Evolutionary conservation across 2,888 invertebrate genomes (phyloP), one percentile per base, ranked within the genome.

Genomic region (Leptinotarsa haldemani): DNA sequence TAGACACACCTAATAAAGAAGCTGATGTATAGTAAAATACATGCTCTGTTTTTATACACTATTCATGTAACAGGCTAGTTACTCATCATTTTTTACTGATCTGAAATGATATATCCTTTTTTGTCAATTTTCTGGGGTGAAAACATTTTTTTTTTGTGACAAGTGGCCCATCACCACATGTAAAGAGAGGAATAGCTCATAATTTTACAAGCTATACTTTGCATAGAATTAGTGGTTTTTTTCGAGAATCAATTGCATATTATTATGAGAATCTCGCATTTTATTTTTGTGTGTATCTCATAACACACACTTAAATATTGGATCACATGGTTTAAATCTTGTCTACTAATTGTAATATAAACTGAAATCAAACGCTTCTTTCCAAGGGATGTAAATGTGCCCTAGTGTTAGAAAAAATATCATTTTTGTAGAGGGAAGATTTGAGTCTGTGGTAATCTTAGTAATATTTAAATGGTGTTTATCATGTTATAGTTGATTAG

Each of bases 161-260:
- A 53, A 67, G 75, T 70, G 70, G 63, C 67, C 75, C 58, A 72
- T 68, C 69, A 73, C 70, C 69, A 73, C 70, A 64, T 74, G 74
- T 75, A 80, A 80, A 77, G 81, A 80, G 83, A 83, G 81, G 80
- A 80, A 83, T 79, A 80, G 83, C 83, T 82, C 78, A 78, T 84
- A 81, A 80, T 84, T 84, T 84, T 94, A 94, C 93, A 93, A 93
- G 93, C 94, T 94, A 94, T 94, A 94, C 94, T 94, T 94, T 94
- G 94, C 94, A 94, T 94, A 93, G 93, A 94, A 93, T 93, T 94
- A 94, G 94, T 94, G 93, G 92, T 93, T 92, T 93, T 93, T 94
- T 94, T 93, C 93, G 90, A 91, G 90, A 90, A 84, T 83, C 77
- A 30, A 76, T 76, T 80, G 76, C 80, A 77, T 80, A 78, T 80